Evolutionary conservation across 2,113 vertebrate species (phyloP).

Genomic region (Potamarius usumacintae): DNA sequence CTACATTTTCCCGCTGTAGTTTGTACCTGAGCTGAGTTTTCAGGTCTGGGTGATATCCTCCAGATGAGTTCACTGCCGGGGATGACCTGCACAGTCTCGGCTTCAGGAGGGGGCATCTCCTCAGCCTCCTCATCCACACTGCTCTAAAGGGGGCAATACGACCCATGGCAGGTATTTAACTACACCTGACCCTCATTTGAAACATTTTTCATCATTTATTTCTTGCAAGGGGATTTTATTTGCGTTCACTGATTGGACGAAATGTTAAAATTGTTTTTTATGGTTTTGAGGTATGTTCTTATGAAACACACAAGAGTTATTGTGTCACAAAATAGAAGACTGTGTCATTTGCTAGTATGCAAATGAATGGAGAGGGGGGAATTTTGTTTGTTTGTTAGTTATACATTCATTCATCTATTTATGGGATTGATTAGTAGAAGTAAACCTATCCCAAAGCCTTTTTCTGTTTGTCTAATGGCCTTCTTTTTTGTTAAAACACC

Average conservation of each 20-base stretch:
- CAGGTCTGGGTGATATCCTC: conserved; percentile 91
- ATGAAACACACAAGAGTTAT: not conserved
- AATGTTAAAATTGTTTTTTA: not conserved
- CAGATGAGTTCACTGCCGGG: conserved; percentile 91
- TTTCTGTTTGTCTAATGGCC: too few relatives aligned
- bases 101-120: conserved; percentile 89
- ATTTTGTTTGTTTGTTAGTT: not conserved
- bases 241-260: not conserved
- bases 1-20: not conserved
- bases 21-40: conserved; percentile 87
- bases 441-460: not conserved
- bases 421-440: not conserved
- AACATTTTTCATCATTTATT: not conserved
- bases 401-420: not conserved
- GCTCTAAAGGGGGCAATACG: conserved; percentile 34
- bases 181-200: not conserved
- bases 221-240: not conserved
- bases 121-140: conserved; percentile 84
- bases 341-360: not conserved
- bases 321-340: not conserved
- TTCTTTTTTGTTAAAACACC: too few relatives aligned
- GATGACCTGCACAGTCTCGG: conserved; percentile 88
- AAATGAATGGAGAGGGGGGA: not conserved
- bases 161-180: not conserved
- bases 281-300: not conserved